Evolutionary conservation across 2,888 invertebrate species (phyloP), one percentile per base, ranked within the genome.

Genomic region (Clitarchus hookeri): DNA sequence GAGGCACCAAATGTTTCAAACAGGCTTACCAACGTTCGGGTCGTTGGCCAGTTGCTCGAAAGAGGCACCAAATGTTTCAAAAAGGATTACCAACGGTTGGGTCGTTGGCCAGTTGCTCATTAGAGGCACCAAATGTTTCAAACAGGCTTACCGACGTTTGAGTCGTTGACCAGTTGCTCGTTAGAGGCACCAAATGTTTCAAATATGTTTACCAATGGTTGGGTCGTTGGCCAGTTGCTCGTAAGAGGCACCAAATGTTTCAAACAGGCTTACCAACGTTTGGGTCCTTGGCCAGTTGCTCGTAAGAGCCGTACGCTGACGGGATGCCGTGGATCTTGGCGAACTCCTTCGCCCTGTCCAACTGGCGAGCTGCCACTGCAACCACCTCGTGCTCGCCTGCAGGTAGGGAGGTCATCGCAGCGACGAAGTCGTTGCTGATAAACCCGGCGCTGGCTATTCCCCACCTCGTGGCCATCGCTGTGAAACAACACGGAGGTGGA

Each of bases 401-500:
- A 0, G 96, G 93, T 84, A 96, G 92, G 3, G 94, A 94, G 86
- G 93, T 92, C 87, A 97, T 89, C 11, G 96, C 96, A 3, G 94
- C 94, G 27, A 95, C 94, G 91, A 98, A 98, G 91, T 98, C 98
- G 91, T 96, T 94, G 87, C 95, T 95, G 89, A 98, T 98, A 93
- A 95, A 95, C 8, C 98, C 98, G 85, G 96, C 95, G 84, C 97
- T 95, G 0, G 94, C 95, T 89, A 98, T 95, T 85, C 98, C 98
- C 98, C 98, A 98, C 90, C 94, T 94, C 85, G 96, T 92, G 87
- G 93, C 92, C 95, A 95, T 94, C 13, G 53, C 93, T 94, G 91
- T 85, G 88, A 8, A 36, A 36, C 36, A 36, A 36, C 36, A 4
- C 36, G 36, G 1, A 36, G 36, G 36, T 4, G 36, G 4, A 36